Conservation (phyloP, 2,888 invertebrate species). For the Oegoconia quadripuncta region DNA sequence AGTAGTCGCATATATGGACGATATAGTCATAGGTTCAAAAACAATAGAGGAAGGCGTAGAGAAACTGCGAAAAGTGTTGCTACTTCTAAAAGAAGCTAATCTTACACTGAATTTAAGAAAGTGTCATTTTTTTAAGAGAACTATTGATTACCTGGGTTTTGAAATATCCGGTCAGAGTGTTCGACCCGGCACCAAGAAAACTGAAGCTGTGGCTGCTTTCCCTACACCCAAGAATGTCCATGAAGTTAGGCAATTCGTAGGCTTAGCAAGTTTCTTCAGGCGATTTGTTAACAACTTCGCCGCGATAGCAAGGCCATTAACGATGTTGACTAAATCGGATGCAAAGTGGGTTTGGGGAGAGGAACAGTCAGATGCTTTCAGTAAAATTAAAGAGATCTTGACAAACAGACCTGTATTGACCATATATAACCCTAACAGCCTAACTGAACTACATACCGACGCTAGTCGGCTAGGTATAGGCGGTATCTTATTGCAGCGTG, state of each 20-base stretch:
- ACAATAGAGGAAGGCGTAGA: no score
- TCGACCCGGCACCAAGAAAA: constrained; percentile 6
- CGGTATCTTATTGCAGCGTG: constrained; percentile 23
- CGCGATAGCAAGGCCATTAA: constrained; percentile 2
- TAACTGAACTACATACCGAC: constrained; percentile 22
- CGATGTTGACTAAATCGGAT: background rate
- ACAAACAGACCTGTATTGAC: constrained; percentile 3
- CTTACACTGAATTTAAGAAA: no score
- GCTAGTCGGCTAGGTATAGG: constrained; percentile 16
- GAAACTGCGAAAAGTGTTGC: no score
- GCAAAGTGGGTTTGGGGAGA: background rate
- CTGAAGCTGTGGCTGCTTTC: constrained; percentile 8
- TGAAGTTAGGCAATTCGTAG: constrained; percentile 8
- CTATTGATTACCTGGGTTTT: constrained; percentile 8
- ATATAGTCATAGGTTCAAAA: no score
- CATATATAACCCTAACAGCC: constrained; percentile 5
- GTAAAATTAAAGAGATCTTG: background rate
- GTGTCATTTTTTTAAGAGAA: no score
- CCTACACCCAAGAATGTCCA: constrained; percentile 7
- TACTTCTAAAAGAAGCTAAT: no score
- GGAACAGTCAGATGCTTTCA: background rate
- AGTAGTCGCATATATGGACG: no score
- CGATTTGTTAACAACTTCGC: constrained; percentile 7
- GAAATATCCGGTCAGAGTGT: constrained; percentile 5
- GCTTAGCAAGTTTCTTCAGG: constrained; percentile 7